Conservation (phyloP, 2,113 vertebrate species). For the Phalacrocorax pelagicus region DNA sequence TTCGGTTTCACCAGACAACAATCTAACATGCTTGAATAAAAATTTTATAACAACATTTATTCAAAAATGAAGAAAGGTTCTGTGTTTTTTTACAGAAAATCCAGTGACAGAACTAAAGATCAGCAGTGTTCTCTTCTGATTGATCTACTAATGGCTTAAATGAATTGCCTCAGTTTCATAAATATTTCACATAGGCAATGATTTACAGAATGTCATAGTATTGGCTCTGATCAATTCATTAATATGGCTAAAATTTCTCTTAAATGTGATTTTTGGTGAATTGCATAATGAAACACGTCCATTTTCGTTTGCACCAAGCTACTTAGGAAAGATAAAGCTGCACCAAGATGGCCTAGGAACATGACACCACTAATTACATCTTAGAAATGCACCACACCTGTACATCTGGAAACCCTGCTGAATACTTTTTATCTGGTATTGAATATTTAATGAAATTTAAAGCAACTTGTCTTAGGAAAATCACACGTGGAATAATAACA, state of each 20-base stretch:
- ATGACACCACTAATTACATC: background rate
- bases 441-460: background rate
- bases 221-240: background rate
- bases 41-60: background rate
- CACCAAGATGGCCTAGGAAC: background rate
- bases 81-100: background rate
- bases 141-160: background rate
- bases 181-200: background rate
- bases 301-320: background rate
- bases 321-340: background rate
- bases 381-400: background rate
- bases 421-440: background rate
- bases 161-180: background rate
- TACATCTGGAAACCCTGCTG: rapidly evolving
- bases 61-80: background rate
- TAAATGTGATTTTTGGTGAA: background rate
- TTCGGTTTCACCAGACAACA: background rate
- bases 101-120: background rate
- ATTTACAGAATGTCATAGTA: background rate
- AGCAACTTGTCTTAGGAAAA: background rate
- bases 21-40: background rate
- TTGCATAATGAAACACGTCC: background rate
- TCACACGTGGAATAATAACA: background rate
- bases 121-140: background rate
- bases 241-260: background rate